These are phyloP conservation scores for Parnassius mnemosyne DNA, from an alignment of 2,888 invertebrate species.

Conservation along the genomic window DNA sequence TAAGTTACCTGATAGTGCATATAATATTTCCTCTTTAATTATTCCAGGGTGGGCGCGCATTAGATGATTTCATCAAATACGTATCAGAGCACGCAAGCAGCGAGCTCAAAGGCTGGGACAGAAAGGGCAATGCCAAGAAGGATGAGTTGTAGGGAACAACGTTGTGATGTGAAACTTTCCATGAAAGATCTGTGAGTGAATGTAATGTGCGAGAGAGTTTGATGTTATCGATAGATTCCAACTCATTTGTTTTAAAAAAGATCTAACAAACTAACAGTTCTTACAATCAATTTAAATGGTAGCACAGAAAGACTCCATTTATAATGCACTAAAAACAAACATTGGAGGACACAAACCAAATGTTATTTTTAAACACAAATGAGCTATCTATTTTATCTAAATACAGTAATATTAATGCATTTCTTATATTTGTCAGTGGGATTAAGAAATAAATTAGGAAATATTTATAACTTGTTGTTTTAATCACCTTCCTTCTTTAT, in stretches of 20 bases:
- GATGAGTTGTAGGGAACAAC: constrained; percentile 63
- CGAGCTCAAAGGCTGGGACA: constrained; percentile 92
- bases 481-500: constrained; percentile 30
- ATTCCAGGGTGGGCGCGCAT: constrained; percentile 91
- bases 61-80: constrained; percentile 96
- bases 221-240: constrained; percentile 27
- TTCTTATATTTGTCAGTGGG: constrained; percentile 66
- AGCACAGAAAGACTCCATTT: background rate
- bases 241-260: constrained; percentile 20
- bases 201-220: constrained; percentile 39
- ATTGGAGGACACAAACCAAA: too few species aligned
- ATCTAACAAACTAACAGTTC: background rate
- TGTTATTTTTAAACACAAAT: constrained; percentile 11
- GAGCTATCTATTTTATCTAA: constrained; percentile 52
- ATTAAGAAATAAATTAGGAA: constrained; percentile 70
- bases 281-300: constrained; percentile 2
- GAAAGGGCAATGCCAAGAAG: constrained; percentile 85
- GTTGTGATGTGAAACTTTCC: constrained; percentile 56
- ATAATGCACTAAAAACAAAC: too few species aligned
- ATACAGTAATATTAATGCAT: constrained; percentile 78
- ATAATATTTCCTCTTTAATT: background rate
- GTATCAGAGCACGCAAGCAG: constrained; percentile 94
- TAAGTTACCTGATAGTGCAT: too few species aligned
- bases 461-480: constrained; percentile 66
- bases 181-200: constrained; percentile 70